Evolutionary conservation across 37 sponge, comb jelly and placozoan genomes (phyloP), one percentile per base, ranked within the genome.

Genomic region (Axinella damicornis): DNA sequence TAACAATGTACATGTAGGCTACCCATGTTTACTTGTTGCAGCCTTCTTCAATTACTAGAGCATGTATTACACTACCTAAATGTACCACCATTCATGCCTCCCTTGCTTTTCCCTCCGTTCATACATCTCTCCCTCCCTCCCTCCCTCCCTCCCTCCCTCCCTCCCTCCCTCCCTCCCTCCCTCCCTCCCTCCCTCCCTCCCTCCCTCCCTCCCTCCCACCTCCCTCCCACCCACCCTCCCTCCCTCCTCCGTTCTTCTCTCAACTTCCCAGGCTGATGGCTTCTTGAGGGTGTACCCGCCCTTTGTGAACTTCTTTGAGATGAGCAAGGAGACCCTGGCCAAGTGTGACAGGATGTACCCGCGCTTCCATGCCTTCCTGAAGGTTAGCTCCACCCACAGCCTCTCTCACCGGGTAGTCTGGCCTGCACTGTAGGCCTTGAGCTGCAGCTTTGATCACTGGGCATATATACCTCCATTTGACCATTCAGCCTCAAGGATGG

Each of bases 261-360:
- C n/a, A n/a, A n/a, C n/a, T 64, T 62, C 35, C n/a, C 71, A 92
- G 92, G 73, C 92, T 53, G 95, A 96, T 19, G 95, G 73, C 11
- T 38, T 96, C 36, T 54, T 89, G 9, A 58, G 74, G 15, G 93
- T 94, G 55, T 96, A 96, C 60, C 97, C 97, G 18, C 92, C 86
- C 1, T 96, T 95, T 65, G 83, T 94, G 54, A 96, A 96, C 76
- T 96, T 92, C 80, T 96, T 89, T 86, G 97, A 96, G 40, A 66
- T 85, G 53, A 86, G 90, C 54, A 92, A 95, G 79, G 90, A 90
- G 72, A 78, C 88, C 15, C 83, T 96, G 81, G 66, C 82, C 36
- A 84, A 74, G 40, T 96, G 96, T 80, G 93, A 94, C 54, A 90
- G 76, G 61, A 84, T 56, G 72, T 92, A 88, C 69, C 97, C 97